phyloP scores from a whole-genome alignment of 2,888 invertebrate genomes.

The Euclidia mi region DNA sequence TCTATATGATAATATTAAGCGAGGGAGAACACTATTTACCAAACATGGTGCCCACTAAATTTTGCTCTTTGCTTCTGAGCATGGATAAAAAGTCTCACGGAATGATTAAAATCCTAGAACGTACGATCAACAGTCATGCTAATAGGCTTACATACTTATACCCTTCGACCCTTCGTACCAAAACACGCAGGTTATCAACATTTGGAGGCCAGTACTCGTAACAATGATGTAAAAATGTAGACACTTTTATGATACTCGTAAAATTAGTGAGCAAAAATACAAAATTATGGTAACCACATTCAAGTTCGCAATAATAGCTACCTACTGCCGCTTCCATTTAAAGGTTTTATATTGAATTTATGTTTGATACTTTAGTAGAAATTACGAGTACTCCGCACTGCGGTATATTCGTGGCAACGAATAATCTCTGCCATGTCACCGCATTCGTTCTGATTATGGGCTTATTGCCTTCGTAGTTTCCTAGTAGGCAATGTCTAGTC shows the following conservation, averaged over 20 bases:
- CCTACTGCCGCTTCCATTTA: constrained; percentile 60
- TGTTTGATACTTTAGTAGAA: constrained; percentile 73
- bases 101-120: too few species aligned
- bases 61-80: too few species aligned
- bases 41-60: too few species aligned
- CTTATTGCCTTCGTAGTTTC: constrained; percentile 60
- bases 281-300: constrained; percentile 50
- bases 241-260: constrained; percentile 50
- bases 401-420: constrained; percentile 70
- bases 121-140: too few species aligned
- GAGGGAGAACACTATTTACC: too few species aligned
- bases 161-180: too few species aligned
- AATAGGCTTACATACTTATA: too few species aligned
- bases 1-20: too few species aligned
- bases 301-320: constrained; percentile 66
- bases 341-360: constrained; percentile 75
- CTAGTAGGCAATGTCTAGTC: constrained; percentile 51
- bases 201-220: too few species aligned
- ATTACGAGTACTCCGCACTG: constrained; percentile 77
- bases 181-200: too few species aligned
- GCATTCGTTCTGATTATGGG: constrained; percentile 76
- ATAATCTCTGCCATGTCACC: constrained; percentile 78
- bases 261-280: constrained; percentile 58
- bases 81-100: too few species aligned
- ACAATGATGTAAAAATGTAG: too few species aligned